Conservation (phyloP, 2,888 invertebrate species). For the Drosophila koepferae region DNA sequence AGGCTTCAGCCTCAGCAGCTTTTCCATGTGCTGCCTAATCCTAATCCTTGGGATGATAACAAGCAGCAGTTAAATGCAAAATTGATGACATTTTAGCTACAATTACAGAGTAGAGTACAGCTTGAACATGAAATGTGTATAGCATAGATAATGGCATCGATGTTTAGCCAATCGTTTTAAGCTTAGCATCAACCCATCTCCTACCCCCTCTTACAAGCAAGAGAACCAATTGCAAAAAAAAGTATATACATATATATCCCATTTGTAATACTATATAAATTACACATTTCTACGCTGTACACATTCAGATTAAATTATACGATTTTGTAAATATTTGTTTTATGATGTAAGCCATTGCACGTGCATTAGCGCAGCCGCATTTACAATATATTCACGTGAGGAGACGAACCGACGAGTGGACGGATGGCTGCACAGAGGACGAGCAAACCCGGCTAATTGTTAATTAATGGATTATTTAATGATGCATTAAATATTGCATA, state of each 20-base stretch:
- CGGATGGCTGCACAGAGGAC: conserved; percentile 5
- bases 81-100: conserved; percentile 41
- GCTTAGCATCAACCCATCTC: conserved; percentile 27
- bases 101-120: conserved; percentile 37
- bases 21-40: conserved; percentile 38
- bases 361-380: conserved; percentile 20
- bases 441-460: conserved; percentile 60
- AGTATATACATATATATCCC: conserved; percentile 10
- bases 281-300: conserved; percentile 29
- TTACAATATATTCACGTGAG: not conserved
- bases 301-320: conserved; percentile 40
- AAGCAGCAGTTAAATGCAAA: conserved; percentile 57
- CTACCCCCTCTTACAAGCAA: not conserved
- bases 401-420: not conserved
- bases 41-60: conserved; percentile 44
- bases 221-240: not conserved
- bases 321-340: conserved; percentile 70
- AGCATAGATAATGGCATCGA: conserved; percentile 56
- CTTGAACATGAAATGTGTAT: conserved; percentile 57
- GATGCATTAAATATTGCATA: conserved; percentile 72
- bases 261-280: conserved; percentile 19
- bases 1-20: conserved; percentile 7
- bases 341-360: conserved; percentile 55
- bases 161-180: conserved; percentile 41
- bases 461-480: conserved; percentile 76